Conservation (phyloP, 2,797 vertebrate genomes). For the Fratercula arctica region DNA sequence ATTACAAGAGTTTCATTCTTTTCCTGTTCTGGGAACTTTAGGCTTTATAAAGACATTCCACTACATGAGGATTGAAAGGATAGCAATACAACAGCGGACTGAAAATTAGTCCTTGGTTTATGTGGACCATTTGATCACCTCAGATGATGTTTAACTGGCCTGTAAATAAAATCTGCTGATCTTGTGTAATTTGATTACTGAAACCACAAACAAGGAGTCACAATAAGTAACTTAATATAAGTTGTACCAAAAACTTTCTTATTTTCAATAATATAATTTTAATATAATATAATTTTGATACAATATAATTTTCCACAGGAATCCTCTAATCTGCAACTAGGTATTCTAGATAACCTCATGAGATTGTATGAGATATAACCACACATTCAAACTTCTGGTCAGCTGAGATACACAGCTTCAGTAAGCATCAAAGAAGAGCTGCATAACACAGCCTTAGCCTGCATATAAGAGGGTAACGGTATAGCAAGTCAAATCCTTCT, state of each 20-base stretch:
- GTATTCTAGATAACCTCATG: background rate
- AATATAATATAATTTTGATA: background rate
- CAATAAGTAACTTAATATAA: background rate
- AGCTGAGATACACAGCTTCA: background rate
- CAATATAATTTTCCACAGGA: background rate
- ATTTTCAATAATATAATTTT: background rate
- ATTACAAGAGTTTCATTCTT: background rate
- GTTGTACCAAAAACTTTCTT: background rate
- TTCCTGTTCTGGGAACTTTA: background rate
- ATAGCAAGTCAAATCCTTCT: background rate
- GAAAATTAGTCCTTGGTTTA: background rate
- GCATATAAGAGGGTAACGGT: rapidly evolving
- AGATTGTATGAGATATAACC: background rate
- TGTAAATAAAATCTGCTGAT: background rate
- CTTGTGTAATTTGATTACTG: background rate
- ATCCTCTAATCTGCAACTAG: background rate
- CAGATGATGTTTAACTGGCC: background rate
- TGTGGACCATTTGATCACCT: background rate
- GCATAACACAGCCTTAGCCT: background rate
- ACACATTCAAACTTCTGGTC: background rate
- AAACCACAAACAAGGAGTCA: background rate
- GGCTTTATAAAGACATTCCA: background rate
- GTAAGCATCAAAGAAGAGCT: background rate
- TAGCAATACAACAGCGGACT: background rate
- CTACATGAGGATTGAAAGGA: background rate